A percentile compares a stretch with the other conserved stretches of the same genome.
Evolutionary conservation across 2,888 invertebrate genomes (phyloP).

Genomic region (Zaprionus obscuricornis): DNA sequence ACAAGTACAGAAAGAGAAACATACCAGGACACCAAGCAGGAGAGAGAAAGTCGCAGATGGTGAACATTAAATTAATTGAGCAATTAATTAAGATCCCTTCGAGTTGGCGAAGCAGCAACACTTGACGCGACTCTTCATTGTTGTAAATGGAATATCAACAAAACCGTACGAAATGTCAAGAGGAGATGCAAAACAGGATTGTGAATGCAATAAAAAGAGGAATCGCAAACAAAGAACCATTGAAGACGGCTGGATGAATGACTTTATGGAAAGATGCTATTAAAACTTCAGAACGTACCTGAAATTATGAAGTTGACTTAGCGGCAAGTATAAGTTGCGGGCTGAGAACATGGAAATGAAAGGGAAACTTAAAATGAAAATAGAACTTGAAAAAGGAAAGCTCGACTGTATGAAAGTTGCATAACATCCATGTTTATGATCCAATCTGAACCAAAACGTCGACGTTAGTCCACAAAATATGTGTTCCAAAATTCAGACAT

Average conservation of each 20-base stretch:
- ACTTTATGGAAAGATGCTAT: constrained; percentile 39
- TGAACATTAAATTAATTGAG: constrained; percentile 81
- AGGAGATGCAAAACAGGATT: constrained; percentile 32
- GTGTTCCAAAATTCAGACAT: too few relatives aligned
- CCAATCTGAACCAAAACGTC: too few relatives aligned
- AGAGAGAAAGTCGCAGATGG: constrained; percentile 42
- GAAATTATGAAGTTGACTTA: constrained; percentile 76
- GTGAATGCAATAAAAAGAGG: constrained; percentile 50
- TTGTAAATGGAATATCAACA: constrained; percentile 10
- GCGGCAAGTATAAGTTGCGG: constrained; percentile 54
- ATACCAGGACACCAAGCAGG: background rate
- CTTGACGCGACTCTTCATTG: constrained; percentile 21
- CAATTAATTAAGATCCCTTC: constrained; percentile 81
- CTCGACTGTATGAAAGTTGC: too few relatives aligned
- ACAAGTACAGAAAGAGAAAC: constrained; percentile 32
- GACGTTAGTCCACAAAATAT: too few relatives aligned
- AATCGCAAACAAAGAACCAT: constrained; percentile 67
- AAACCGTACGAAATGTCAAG: constrained; percentile 23
- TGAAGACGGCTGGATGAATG: constrained; percentile 55
- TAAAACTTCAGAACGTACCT: constrained; percentile 59
- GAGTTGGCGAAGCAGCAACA: constrained; percentile 51
- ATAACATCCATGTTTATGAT: too few relatives aligned
- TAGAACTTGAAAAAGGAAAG: too few relatives aligned
- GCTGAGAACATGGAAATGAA: constrained; percentile 48
- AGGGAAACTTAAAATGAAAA: too few relatives aligned